Base-by-base conservation (phyloP, 2,888 invertebrate genomes). In the Metellina segmentata region DNA sequence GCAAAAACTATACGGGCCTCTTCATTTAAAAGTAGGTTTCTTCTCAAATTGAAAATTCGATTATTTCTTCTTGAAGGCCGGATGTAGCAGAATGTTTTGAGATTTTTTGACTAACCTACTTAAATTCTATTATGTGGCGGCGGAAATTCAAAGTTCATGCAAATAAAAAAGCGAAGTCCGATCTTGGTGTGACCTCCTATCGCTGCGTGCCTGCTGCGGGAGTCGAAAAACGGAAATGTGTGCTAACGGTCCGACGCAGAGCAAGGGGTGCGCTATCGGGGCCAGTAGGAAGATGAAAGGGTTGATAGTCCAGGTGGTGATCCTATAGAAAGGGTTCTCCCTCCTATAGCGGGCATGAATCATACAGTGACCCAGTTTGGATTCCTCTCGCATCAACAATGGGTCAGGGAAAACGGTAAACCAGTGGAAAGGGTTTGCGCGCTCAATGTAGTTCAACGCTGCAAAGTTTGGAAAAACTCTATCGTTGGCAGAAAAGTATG, bases 271-370 rank as follows among this genome's bases (percentile, higher is more conserved):
- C 82, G 51, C 51, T 81, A 91, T 86, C 79, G 74, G 86, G 90
- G 90, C 90, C 90, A 91, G 86, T 91, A 91, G 90, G 78, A 79
- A 81, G 85, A 86, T 52, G 72, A 86, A 91, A 86, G 86, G 90
- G 90, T 75, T 91, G 81, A 81, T 69, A 86, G 81, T 81, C 86
- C 90, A 86, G 86, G 90, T 86, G 86, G 90, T n/a, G n/a, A 71
- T 70, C 75, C 20, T 53, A 48, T 69, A 19, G 61, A 82, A 91
- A 85, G 53, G 89, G 86, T 74, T 90, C 34, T 81, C 75, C 51
- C 48, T 70, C 34, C 87, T 86, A 69, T 75, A 81, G 48, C 72
- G 74, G 82, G 81, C 52, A 82, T 91, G 90, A 91, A 71, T 91
- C 86, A 91, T 86, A 69, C 34, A 16, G 81, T 86, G 90, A 91